Evolutionary conservation across 1,140 invertebrate species (phyloP), one percentile per base, ranked within the genome.

Genomic region (Drosophila tristis): DNA sequence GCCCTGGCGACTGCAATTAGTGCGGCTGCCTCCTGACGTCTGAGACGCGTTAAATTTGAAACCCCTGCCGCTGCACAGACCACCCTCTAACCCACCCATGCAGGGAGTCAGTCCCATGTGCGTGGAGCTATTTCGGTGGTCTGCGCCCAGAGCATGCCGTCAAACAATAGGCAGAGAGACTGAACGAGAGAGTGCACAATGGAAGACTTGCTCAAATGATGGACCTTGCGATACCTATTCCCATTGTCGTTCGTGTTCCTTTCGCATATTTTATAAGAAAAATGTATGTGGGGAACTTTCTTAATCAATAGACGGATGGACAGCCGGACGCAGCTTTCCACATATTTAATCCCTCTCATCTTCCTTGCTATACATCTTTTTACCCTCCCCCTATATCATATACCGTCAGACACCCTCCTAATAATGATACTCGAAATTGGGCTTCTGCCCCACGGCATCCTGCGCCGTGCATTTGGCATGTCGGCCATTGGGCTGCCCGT

Each of bases 41-140:
- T 74, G 81, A 74, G 68, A 74, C 78, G 53, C 72, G 64, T 86
- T 78, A 86, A 78, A 81, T 78, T 75, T 72, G 61, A 81, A 72
- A 87, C 84, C 70, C 47, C 42, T 9, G 25, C 35, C 23, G 13
- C 45, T n/a, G 20, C 20, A 20, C 20, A 20, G 20, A 43, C 44
- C 43, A 56, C 59, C 16, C 59, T 9, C 13, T n/a, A n/a, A 26
- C 60, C 51, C 66, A 70, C 59, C 44, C 59, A 64, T 25, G 20
- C 44, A 29, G 23, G 29, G 7, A 26, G 48, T 53, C 58, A 15
- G 35, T 13, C 35, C 11, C 65, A 76, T 55, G 45, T 72, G 75
- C 59, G 48, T 67, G 55, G 65, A 51, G 68, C 81, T 86, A 86
- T 87, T 86, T 86, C 71, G 26, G 72, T 73, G 25, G 39, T 42